These are phyloP conservation scores for Siderastrea radians DNA, from an alignment of 92 coral and sea anemone species.

Conservation along the genomic window DNA sequence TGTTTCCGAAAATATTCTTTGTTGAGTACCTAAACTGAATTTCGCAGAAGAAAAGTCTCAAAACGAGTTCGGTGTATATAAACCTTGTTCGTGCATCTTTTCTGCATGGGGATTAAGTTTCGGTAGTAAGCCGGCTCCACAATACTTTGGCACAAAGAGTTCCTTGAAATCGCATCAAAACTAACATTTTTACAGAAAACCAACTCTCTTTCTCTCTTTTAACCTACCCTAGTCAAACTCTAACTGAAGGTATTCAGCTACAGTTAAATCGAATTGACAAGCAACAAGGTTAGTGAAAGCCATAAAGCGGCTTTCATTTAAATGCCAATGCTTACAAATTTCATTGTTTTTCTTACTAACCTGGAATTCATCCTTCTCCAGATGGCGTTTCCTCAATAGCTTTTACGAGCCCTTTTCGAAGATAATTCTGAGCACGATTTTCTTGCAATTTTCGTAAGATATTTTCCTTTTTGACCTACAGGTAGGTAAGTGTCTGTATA, in stretches of 20 bases:
- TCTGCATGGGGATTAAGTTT: background rate
- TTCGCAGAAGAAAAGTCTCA: background rate
- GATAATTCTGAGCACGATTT: background rate
- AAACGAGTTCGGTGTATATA: background rate
- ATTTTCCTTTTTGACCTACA: slow-evolving; percentile 14
- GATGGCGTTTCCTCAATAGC: background rate
- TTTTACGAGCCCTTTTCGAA: background rate
- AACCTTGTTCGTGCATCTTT: background rate
- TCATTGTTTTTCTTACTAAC: background rate
- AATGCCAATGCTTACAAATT: background rate
- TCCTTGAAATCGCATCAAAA: background rate
- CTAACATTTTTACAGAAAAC: no score
- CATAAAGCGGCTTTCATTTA: background rate
- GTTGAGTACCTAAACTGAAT: no score
- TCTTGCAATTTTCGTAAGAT: slow-evolving; percentile 17
- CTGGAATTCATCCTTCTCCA: background rate
- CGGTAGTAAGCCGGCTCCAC: background rate
- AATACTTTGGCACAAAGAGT: background rate
- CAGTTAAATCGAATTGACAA: background rate
- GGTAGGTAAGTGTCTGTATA: slow-evolving; percentile 11
- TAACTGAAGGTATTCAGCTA: background rate
- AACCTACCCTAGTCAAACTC: background rate
- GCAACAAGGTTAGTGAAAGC: background rate
- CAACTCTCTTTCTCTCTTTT: background rate
- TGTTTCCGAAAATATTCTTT: background rate